Conservation (phyloP, 2,888 invertebrate genomes). For the Eulithis prunata region DNA sequence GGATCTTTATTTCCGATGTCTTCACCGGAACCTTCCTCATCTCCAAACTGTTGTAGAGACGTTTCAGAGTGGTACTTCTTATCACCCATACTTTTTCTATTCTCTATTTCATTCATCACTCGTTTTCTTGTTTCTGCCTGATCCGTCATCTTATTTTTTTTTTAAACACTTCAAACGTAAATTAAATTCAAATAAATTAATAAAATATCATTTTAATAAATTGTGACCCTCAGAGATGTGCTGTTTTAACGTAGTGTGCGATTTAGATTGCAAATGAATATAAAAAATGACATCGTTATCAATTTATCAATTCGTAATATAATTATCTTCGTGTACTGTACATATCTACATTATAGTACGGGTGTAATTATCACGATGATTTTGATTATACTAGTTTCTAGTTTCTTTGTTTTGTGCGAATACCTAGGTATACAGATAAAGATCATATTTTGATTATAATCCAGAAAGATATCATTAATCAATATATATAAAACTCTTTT, state of each 20-base stretch:
- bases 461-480: conserved; percentile 11
- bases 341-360: conserved; percentile 49
- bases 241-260: conserved; percentile 52
- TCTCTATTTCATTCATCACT: conserved; percentile 64
- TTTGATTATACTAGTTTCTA: conserved; percentile 33
- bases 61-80: conserved; percentile 78
- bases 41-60: conserved; percentile 68
- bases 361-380: conserved; percentile 57
- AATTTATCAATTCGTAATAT: conserved; percentile 60
- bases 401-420: conserved; percentile 38
- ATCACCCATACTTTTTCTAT: conserved; percentile 66
- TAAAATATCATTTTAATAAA: background rate
- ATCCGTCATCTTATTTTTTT: conserved; percentile 56
- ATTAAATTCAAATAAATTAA: background rate
- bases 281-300: conserved; percentile 63
- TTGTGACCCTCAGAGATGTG: conserved; percentile 1
- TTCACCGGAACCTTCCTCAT: conserved; percentile 50
- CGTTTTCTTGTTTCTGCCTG: conserved; percentile 51
- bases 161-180: conserved; percentile 7
- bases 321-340: conserved; percentile 43
- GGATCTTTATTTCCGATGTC: conserved; percentile 55
- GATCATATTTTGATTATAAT: conserved; percentile 25
- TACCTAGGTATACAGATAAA: conserved; percentile 9
- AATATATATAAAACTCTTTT: too few relatives aligned
- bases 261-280: conserved; percentile 73